Base-by-base conservation (phyloP, 2,888 invertebrate species). In the Synergus gifuensis region DNA sequence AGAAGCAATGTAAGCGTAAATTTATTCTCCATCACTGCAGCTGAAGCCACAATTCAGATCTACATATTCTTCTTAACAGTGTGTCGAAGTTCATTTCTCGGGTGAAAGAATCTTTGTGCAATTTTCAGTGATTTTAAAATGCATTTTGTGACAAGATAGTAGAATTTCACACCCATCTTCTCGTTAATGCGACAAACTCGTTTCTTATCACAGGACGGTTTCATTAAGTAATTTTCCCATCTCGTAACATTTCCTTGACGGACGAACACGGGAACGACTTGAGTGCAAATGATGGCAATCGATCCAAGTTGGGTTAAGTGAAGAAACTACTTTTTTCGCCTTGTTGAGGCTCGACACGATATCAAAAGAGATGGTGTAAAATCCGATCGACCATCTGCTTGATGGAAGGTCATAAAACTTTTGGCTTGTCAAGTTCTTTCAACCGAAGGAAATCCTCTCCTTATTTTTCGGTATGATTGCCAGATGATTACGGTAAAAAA, bases 201-300 rank as follows among this genome's bases (percentile, higher is more conserved):
- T 69, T 49, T 69, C 28, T 69, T 49, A n/a, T 28, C 36, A 73
- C 69, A 28, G 28, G 69, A 73, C 54, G 69, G 49, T 73, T 73
- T 73, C 69, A 73, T 73, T 73, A 73, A 73, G 69, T 73, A 49
- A 73, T 73, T 73, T 73, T 73, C 69, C 49, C 54, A 49, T 54
- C 49, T 73, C 54, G 69, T 49, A 73, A 73, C 49, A 73, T 73
- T 73, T 73, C 69, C 69, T 73, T 73, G 69, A 22, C 36, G 36
- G 69, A 36, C 69, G 69, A 73, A 49, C 69, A 49, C 69, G 69
- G n/a, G 69, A 73, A 28, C 69, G 69, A 73, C 69, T 73, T 4
- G 36, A 73, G 69, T 73, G 69, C 69, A 73, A 73, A 73, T 73
- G 14, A 73, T 49, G 49, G 69, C 36, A 18, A 73, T 73, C 69